phyloP scores from a whole-genome alignment of 2,113 vertebrate species.

The Casuarius casuarius region DNA sequence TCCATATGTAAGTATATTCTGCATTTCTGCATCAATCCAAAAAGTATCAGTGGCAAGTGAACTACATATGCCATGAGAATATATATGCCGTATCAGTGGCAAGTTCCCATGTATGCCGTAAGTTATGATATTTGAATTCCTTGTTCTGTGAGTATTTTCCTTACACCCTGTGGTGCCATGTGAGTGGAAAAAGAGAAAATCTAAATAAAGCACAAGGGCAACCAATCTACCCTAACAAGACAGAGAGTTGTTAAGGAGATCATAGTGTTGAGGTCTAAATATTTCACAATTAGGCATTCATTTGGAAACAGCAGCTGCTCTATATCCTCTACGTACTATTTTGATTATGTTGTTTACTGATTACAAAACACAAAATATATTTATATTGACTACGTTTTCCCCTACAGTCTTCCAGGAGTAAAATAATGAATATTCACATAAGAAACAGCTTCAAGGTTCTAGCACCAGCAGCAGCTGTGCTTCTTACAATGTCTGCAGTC shows the following conservation, averaged over 20 bases:
- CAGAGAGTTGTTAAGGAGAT: constrained; percentile 56
- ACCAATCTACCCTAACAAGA: background rate
- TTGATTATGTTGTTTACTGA: constrained; percentile 19
- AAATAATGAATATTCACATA: constrained; percentile 50
- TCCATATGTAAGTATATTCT: background rate
- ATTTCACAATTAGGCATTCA: constrained; percentile 62
- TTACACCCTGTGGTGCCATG: background rate
- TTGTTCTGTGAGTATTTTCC: background rate
- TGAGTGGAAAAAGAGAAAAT: background rate
- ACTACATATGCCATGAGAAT: background rate
- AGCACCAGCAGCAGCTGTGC: constrained; percentile 65
- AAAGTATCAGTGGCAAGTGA: background rate
- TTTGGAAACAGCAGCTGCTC: constrained; percentile 68
- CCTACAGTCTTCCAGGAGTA: constrained; percentile 30
- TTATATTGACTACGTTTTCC: background rate
- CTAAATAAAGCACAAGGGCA: constrained; percentile 29
- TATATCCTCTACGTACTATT: constrained; percentile 31
- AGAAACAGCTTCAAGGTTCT: constrained; percentile 53
- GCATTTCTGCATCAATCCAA: background rate
- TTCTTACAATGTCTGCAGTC: constrained; percentile 60
- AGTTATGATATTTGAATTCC: background rate
- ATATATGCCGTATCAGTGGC: background rate
- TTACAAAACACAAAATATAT: constrained; percentile 40
- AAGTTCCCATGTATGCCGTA: background rate
- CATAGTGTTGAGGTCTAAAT: constrained; percentile 21